Evolutionary conservation across 37 sponge, comb jelly and placozoan species (phyloP).

Genomic region (Cliona cf. orientalis): DNA sequence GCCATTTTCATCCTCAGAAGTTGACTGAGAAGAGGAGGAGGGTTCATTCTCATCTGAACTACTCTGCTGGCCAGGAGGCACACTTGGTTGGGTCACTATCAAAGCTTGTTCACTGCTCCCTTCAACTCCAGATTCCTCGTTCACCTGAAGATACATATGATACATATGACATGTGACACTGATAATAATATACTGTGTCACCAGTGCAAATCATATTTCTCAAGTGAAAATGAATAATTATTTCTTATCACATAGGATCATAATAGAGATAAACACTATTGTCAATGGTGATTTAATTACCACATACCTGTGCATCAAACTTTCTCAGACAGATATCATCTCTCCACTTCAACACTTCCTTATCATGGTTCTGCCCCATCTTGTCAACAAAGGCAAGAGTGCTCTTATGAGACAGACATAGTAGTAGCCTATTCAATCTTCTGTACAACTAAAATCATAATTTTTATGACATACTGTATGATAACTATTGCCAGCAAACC

Average conservation of each 20-base stretch:
- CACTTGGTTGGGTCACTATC: not conserved
- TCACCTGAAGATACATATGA: no score
- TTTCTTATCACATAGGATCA: no score
- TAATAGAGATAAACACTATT: not conserved
- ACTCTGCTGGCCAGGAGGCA: not conserved
- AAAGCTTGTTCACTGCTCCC: no score
- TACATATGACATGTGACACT: no score
- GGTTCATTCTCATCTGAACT: not conserved
- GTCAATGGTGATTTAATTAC: not conserved
- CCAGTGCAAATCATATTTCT: no score
- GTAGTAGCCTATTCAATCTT: not conserved
- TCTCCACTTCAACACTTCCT: not conserved
- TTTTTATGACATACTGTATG: not conserved
- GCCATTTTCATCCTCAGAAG: not conserved
- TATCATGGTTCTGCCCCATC: not conserved
- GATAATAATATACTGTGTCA: no score
- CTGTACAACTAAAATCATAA: not conserved
- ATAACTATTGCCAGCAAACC: not conserved
- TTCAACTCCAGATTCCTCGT: no score
- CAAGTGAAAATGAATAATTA: no score
- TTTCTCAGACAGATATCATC: not conserved
- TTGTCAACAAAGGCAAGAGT: not conserved
- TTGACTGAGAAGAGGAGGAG: not conserved
- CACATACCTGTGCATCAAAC: not conserved
- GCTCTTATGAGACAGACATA: not conserved